Conservation (phyloP, 92 coral and sea anemone species). For the Zoanthus sociatus region DNA sequence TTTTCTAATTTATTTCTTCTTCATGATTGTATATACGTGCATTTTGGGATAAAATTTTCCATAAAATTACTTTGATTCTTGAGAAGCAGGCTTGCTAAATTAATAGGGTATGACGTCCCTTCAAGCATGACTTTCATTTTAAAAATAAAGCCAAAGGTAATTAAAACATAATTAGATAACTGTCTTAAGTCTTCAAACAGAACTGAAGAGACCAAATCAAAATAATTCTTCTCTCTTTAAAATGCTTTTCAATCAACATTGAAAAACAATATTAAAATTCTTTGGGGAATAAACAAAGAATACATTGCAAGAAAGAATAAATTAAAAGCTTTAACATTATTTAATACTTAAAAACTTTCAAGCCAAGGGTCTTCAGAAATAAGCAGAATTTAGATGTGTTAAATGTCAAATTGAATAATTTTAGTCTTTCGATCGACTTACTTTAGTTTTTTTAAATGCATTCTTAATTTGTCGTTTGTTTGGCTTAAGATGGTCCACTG, state of each 20-base stretch:
- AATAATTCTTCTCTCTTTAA: too few species aligned
- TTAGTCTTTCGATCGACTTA: not conserved
- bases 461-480: constrained; percentile 5
- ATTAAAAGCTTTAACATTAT: not conserved
- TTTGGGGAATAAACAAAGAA: not conserved
- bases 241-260: too few species aligned
- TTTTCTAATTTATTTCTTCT: not conserved
- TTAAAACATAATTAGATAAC: too few species aligned
- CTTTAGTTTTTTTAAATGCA: not conserved
- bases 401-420: not conserved
- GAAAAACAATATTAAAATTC: not conserved
- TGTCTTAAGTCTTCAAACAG: too few species aligned
- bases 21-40: not conserved
- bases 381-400: not conserved
- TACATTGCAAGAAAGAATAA: not conserved
- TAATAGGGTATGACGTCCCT: not conserved
- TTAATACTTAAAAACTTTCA: not conserved
- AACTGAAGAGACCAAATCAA: too few species aligned
- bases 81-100: not conserved
- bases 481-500: not conserved
- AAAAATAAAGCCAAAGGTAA: too few species aligned
- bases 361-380: not conserved
- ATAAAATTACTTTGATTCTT: not conserved
- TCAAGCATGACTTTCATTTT: too few species aligned
- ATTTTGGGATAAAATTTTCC: not conserved